Base-by-base conservation (phyloP, 1,140 invertebrate genomes). In the Capitella teleta region DNA sequence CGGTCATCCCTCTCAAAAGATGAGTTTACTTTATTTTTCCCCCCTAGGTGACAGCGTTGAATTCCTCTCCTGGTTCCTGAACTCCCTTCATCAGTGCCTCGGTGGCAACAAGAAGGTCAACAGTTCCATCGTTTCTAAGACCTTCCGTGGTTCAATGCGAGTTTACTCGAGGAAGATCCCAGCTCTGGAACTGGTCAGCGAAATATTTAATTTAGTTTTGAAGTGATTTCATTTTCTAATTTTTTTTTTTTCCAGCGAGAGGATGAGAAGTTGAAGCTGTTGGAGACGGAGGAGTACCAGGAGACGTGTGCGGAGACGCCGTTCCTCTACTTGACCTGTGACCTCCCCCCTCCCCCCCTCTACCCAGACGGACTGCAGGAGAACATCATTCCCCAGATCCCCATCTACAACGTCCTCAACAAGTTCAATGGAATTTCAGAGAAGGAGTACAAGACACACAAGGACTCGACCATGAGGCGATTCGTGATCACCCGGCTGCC, bases 361-460 rank as follows among this genome's bases (percentile, higher is more conserved):
- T 98, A 95, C 62, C 93, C 91, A 61, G 94, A 98, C 76, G 93
- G 96, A 71, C 84, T 93, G 57, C 81, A 87, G 51, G 93, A 98
- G 73, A 98, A 97, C 73, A 98, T 98, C 59, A 98, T 98, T 66
- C 95, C 94, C 41, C 94, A 97, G 78, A 87, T 98, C 3, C 96
- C 95, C 67, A 77, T 99, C 18, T 91, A 88, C 59, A 85, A 85
- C 41, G 73, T 99, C 37, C 74, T 99, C 30, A 84, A 83, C 37
- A 98, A 98, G 74, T 99, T 98, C 66, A 97, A 98, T 74, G 93
- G 94, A 2, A 79, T 85, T 44, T 78, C 80, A 19, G 92, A 96
- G 62, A 97, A 97, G 69, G 96, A 99, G 69, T 98, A 98, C 68
- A 98, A 98, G 76, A 98, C 94, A 0, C 96, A 97, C 67, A 98